Evolutionary conservation across 2,797 vertebrate genomes (phyloP).

Genomic region (Spatula clypeata): DNA sequence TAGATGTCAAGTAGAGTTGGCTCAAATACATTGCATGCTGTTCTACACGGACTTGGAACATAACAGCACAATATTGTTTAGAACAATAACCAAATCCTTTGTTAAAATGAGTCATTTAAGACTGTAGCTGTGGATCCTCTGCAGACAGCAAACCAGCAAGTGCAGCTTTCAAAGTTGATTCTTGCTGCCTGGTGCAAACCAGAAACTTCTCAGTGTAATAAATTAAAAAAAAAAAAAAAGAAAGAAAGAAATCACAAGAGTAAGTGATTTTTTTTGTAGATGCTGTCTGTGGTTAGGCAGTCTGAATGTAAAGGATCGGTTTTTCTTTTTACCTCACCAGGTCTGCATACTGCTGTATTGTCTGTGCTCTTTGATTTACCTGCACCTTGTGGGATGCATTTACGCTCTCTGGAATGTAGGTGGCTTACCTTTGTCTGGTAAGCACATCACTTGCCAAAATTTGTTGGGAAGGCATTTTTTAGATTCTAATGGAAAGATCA

Average conservation of each 20-base stretch:
- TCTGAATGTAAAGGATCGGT: not conserved
- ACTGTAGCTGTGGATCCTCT: not conserved
- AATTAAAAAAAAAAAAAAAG: no score
- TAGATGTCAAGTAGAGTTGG: not conserved
- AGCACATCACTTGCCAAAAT: not conserved
- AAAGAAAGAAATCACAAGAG: not conserved
- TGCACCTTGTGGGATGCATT: not conserved
- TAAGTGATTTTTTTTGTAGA: not conserved
- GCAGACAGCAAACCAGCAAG: not conserved
- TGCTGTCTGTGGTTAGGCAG: not conserved
- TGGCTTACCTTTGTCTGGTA: not conserved
- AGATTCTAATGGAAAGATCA: not conserved
- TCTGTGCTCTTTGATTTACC: not conserved
- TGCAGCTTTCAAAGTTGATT: not conserved
- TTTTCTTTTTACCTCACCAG: not conserved
- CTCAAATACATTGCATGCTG: fast-evolving
- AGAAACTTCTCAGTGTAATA: not conserved
- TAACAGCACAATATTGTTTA: not conserved
- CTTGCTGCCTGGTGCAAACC: not conserved
- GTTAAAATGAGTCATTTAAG: not conserved
- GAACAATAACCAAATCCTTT: not conserved
- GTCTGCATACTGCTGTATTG: not conserved
- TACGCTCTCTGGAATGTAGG: not conserved
- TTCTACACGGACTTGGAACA: not conserved
- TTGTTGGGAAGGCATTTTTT: not conserved